A percentile compares a stretch with the other conserved stretches of the same genome.
These are phyloP conservation scores for Coryphaenoides rupestris DNA, from an alignment of 2,113 vertebrate species.

Conservation along the genomic window DNA sequence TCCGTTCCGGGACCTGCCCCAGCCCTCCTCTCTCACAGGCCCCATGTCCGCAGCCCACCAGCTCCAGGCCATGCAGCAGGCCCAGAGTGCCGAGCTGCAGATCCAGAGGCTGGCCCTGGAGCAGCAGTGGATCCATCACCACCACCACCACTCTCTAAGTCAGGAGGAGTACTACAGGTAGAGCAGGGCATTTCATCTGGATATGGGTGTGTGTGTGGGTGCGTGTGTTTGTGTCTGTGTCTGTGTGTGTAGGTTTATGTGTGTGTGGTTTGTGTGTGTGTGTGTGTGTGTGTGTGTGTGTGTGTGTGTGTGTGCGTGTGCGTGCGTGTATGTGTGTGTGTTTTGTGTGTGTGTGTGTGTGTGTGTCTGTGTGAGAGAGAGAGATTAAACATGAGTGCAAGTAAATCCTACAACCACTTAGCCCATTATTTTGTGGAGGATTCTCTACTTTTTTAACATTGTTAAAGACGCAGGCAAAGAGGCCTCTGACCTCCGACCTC, in stretches of 20 bases:
- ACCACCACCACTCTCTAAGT: conserved; percentile 91
- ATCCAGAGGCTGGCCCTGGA: conserved; percentile 97
- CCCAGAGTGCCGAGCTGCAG: conserved; percentile 96
- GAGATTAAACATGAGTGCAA: too few species aligned
- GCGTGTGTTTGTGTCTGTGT: not conserved
- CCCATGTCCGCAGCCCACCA: conserved; percentile 96
- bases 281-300: conserved; percentile 1
- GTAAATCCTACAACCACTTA: not conserved
- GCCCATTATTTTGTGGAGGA: not conserved
- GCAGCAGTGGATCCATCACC: conserved; percentile 94
- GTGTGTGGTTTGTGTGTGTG: not conserved
- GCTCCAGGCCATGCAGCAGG: conserved; percentile 99
- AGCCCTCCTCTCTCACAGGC: conserved; percentile 86
- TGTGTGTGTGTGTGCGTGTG: not conserved
- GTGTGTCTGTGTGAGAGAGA: too few species aligned
- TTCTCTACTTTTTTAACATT: too few species aligned
- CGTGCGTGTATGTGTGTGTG: not conserved
- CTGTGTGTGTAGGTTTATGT: not conserved
- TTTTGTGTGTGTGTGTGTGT: too few species aligned
- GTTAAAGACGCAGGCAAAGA: too few species aligned
- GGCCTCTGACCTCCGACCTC: not conserved
- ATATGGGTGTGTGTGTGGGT: not conserved
- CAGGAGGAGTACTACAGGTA: conserved; percentile 90
- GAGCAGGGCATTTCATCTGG: not conserved
- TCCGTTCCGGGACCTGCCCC: conserved; percentile 93